These are phyloP conservation scores for Pempheris klunzingeri DNA, from an alignment of 2,797 vertebrate species.

Conservation along the genomic window DNA sequence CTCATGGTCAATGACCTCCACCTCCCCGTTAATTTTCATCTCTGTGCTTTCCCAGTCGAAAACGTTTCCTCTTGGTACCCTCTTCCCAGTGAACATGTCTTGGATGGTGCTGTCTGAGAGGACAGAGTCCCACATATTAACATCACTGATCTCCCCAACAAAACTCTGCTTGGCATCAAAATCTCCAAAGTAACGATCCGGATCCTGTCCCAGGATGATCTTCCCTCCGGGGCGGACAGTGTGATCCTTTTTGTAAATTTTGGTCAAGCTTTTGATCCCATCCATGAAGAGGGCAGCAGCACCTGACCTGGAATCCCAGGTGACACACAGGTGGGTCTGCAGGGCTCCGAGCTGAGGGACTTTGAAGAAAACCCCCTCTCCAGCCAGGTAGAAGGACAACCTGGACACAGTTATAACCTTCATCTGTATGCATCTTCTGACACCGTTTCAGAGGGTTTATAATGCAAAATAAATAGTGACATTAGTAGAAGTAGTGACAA, in stretches of 20 bases:
- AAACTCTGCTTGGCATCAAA: slow-evolving; percentile 60
- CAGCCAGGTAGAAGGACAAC: slow-evolving; percentile 45
- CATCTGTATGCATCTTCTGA: not conserved
- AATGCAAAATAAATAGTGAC: not conserved
- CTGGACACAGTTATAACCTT: slow-evolving; percentile 14
- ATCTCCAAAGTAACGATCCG: not conserved
- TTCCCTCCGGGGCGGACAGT: fast-evolving
- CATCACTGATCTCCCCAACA: slow-evolving; percentile 69
- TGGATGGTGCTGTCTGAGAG: not conserved
- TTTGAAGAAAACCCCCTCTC: slow-evolving; percentile 8
- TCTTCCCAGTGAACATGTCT: fast-evolving
- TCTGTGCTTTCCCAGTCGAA: slow-evolving; percentile 55
- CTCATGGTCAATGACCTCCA: fast-evolving
- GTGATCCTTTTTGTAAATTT: slow-evolving; percentile 64
- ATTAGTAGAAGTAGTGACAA: not conserved
- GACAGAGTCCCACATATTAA: slow-evolving; percentile 70
- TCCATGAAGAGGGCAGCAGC: slow-evolving; percentile 50
- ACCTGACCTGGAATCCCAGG: slow-evolving; percentile 68
- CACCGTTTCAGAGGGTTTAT: not conserved
- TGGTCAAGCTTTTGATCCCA: slow-evolving; percentile 54
- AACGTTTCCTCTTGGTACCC: fast-evolving
- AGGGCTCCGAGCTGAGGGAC: slow-evolving; percentile 41
- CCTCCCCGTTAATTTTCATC: fast-evolving
- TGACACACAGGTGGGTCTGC: slow-evolving; percentile 74
- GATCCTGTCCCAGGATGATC: slow-evolving; percentile 77